These are phyloP conservation scores for Dryoscopus gambensis DNA, from an alignment of 2,113 vertebrate genomes.

Conservation along the genomic window DNA sequence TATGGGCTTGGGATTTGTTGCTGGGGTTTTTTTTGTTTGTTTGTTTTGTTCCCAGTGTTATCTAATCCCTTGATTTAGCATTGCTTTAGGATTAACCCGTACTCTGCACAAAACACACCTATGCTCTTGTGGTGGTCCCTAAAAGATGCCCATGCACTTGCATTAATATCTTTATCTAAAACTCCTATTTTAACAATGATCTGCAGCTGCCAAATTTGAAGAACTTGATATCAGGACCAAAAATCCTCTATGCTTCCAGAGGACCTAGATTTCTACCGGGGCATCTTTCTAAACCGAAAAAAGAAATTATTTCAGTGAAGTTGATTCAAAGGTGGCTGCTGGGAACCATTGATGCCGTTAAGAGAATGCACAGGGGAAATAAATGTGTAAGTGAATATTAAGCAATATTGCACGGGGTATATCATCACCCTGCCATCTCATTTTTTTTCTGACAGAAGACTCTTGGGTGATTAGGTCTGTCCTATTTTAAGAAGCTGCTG, in stretches of 20 bases:
- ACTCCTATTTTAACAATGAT: not conserved
- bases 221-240: not conserved
- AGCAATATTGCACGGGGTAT: not conserved
- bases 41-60: not conserved
- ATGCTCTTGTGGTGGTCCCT: not conserved
- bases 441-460: not conserved
- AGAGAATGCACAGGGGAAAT: not conserved
- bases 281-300: not conserved
- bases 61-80: not conserved
- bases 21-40: not conserved
- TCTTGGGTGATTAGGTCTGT: not conserved
- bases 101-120: not conserved
- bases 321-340: not conserved
- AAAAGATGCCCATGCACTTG: not conserved
- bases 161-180: not conserved
- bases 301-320: not conserved
- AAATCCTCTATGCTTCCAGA: not conserved
- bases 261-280: not conserved
- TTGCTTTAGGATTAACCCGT: not conserved
- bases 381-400: not conserved
- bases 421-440: not conserved
- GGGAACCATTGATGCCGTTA: not conserved
- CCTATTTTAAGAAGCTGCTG: not conserved
- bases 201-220: not conserved
- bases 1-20: not conserved